Base-by-base conservation (phyloP, 2,797 vertebrate species). In the Enteromius argenteus region DNA sequence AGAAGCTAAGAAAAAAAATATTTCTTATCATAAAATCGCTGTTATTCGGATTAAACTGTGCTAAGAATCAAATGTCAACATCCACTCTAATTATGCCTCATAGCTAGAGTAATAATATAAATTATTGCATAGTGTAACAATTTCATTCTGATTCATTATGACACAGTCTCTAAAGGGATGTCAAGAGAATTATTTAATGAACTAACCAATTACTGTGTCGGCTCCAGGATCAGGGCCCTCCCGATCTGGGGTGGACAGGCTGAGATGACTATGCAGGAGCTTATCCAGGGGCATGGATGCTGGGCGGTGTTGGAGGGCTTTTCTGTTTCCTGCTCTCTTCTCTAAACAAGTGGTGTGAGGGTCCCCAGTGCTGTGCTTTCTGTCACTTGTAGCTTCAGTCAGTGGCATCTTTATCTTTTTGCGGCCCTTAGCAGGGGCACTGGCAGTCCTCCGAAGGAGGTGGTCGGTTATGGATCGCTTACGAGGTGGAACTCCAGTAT, bases 401-500 rank as follows among this genome's bases (percentile, higher is more conserved):
- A 96, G 89, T 1, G 94, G 94, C 95, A 96, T 96, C 92, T 99
- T 99, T 84, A 95, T 97, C 90, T 99, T 99, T 91, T 98, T 99
- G 71, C 97, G 95, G 56, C 96, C 98, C 86, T 99, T 99, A 78
- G 98, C 97, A 0, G 98, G 98, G 3, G 98, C 98, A 0, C 98
- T 99, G 87, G 97, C 97, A 0, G 98, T 98, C 80, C 98, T 97
- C 0, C 98, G 95, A 80, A 99, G 95, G 81, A 99, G 93, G 67
- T 97, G 96, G 19, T 98, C 97, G 9, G 97, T 97, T 10, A 98
- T 92, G 0, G 98, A 99, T 79, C 97, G 95, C 73, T 99, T 99
- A 30, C 96, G 94, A 56, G 94, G 88, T 0, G 94, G 93, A 39
- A 91, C 88, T 69, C 92, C 90, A 0, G 91, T 89, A 77, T 89